Evolutionary conservation across 2,888 invertebrate genomes (phyloP), one percentile per base, ranked within the genome.

Genomic region (Sycophila texana): DNA sequence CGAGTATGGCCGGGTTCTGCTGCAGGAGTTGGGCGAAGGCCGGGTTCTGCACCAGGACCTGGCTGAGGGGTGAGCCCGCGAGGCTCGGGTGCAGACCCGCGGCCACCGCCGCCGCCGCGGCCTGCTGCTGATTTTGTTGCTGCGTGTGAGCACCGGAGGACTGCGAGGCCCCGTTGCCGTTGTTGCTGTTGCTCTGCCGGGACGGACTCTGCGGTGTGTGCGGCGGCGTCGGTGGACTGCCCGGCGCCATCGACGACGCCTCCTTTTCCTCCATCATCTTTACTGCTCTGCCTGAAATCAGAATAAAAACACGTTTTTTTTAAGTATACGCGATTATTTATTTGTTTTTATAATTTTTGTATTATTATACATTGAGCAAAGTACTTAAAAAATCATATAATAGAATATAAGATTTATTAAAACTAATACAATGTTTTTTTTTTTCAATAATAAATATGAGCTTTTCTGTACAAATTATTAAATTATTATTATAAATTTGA

Each of bases 141-240:
- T 86, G 0, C 89, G 86, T 26, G 89, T 88, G 71, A 49, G 60
- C 47, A 16, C 74, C 16, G 80, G 73, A 39, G 39, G 39, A 61
- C 10, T 18, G 18, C 18, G 57, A 13, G 12, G 20, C 30, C n/a
- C 7, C 12, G 63, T n/a, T 47, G n/a, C 3, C 5, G 16, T 7
- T n/a, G 39, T 16, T 14, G 63, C 74, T 47, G 60, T 78, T 83
- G 79, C 80, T 82, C 81, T 88, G 89, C 14, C 90, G 86, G 10
- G 89, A 88, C 22, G 90, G 90, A 81, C 90, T 90, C 80, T 90
- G 89, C 1, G 90, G 90, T 4, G 90, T 90, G 84, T 90, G 89
- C 57, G 90, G 90, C 4, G 90, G 90, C 70, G 90, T 90, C 65
- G 90, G 90, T 3, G 90, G 90, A 86, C 90, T 90, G 81, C 90